Conservation (phyloP, 2,113 vertebrate genomes). For the Lontra canadensis region DNA sequence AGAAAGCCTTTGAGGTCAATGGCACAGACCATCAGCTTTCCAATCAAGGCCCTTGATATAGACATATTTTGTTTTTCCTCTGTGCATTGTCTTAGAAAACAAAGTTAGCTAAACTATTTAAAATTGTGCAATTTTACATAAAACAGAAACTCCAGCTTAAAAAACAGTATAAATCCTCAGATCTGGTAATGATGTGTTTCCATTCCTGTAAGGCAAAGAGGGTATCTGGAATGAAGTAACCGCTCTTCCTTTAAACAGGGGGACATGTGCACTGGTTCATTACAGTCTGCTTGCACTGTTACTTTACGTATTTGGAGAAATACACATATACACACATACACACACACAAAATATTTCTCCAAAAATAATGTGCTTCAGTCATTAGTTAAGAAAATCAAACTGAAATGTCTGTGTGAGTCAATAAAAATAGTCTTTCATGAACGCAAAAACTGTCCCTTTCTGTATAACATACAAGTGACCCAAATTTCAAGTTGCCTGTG, state of each 20-base stretch:
- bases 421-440: not conserved
- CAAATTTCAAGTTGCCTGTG: not conserved
- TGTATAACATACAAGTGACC: not conserved
- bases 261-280: not conserved
- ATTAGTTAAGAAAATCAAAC: slow-evolving; percentile 28
- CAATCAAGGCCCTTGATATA: not conserved
- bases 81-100: not conserved
- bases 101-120: not conserved
- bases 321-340: not conserved
- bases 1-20: not conserved
- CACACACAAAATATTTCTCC: not conserved
- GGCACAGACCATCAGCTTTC: not conserved
- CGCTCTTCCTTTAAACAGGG: not conserved
- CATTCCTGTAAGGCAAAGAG: not conserved
- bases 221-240: not conserved
- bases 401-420: not conserved
- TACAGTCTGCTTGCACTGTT: not conserved
- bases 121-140: not conserved
- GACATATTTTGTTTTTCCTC: not conserved
- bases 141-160: not conserved
- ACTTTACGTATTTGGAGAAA: not conserved
- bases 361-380: not conserved
- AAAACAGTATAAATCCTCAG: not conserved
- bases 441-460: not conserved
- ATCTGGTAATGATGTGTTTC: not conserved